phyloP scores from a whole-genome alignment of 53 echinoderm and acorn worm species.

The Zoroaster sp. region DNA sequence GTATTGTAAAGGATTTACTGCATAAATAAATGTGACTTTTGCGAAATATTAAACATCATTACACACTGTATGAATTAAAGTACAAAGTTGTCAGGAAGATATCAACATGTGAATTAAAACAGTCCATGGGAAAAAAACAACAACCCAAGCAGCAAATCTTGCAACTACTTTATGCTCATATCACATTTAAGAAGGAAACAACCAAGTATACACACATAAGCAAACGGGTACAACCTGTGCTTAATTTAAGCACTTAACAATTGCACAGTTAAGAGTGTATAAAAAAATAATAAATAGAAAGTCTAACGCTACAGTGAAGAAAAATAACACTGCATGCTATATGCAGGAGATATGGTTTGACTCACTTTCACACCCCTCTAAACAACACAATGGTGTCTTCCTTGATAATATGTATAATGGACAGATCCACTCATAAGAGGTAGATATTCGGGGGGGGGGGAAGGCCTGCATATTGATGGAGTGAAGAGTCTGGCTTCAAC shows the following conservation, averaged over 20 bases:
- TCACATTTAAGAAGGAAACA: not conserved
- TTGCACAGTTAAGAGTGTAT: slow-evolving; percentile 33
- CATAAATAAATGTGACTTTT: no score
- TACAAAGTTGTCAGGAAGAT: not conserved
- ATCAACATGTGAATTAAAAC: not conserved
- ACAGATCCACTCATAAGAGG: slow-evolving; percentile 38
- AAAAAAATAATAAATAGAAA: not conserved
- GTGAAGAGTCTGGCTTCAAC: no score
- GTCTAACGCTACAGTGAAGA: not conserved
- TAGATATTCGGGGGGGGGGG: not conserved
- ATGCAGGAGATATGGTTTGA: not conserved
- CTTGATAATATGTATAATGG: slow-evolving; percentile 18
- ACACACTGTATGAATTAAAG: not conserved
- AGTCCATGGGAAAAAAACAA: not conserved
- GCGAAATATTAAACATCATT: not conserved
- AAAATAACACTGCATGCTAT: not conserved
- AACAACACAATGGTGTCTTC: slow-evolving; percentile 27
- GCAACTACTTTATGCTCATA: not conserved
- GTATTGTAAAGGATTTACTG: no score
- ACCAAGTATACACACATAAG: not conserved
- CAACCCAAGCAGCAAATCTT: not conserved
- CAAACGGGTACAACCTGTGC: not conserved
- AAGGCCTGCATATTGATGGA: slow-evolving; percentile 6
- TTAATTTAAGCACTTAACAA: not conserved
- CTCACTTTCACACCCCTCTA: slow-evolving; percentile 31